Percentiles rank a stretch among this genome's conserved stretches.
Evolutionary conservation across 1,140 invertebrate species (phyloP).

Genomic region (Octopus bimaculoides): DNA sequence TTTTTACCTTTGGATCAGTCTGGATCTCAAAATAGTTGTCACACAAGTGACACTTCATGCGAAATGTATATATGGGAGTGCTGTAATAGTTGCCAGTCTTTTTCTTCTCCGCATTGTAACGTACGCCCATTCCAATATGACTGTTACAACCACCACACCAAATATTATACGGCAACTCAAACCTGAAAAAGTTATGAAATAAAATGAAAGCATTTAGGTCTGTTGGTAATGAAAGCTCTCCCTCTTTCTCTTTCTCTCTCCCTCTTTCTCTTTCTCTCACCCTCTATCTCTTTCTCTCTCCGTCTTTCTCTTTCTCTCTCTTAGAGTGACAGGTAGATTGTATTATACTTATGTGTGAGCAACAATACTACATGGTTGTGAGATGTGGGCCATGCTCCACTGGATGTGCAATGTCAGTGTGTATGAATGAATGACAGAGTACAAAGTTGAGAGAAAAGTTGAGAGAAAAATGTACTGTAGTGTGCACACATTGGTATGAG

Average conservation of each 20-base stretch:
- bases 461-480: too few species aligned
- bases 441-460: too few species aligned
- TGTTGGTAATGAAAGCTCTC: not conserved
- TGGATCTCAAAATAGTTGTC: slow-evolving; percentile 97
- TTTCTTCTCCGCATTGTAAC: slow-evolving; percentile 98
- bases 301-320: not conserved
- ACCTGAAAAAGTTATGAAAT: slow-evolving; percentile 61
- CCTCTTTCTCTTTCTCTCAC: not conserved
- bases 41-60: slow-evolving; percentile 99
- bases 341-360: too few species aligned
- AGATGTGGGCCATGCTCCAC: too few species aligned
- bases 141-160: slow-evolving; percentile 98
- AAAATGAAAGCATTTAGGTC: not conserved
- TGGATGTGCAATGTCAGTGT: too few species aligned
- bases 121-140: slow-evolving; percentile 98
- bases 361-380: too few species aligned
- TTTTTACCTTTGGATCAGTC: slow-evolving; percentile 90
- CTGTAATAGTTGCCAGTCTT: slow-evolving; percentile 99
- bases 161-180: slow-evolving; percentile 99
- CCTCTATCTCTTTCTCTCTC: not conserved
- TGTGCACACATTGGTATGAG: too few species aligned
- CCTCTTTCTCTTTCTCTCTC: not conserved
- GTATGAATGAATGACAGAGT: too few species aligned
- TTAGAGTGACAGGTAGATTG: not conserved
- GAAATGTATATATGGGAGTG: slow-evolving; percentile 95